phyloP scores from a whole-genome alignment of 1,140 invertebrate genomes.

The Drosophila ambigua region DNA sequence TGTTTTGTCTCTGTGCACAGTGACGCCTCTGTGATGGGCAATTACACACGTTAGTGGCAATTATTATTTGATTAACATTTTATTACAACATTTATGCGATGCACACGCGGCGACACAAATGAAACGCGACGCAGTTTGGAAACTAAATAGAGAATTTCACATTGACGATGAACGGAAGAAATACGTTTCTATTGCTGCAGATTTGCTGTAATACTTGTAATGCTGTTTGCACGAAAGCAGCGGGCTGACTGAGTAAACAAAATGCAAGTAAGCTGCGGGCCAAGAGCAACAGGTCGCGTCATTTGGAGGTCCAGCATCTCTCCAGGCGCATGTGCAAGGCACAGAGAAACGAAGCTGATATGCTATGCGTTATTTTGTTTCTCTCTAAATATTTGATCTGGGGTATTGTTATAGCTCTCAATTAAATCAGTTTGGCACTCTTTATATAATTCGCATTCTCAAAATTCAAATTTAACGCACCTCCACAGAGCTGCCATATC shows the following conservation, averaged over 20 bases:
- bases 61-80: slow-evolving; percentile 44
- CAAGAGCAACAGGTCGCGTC: slow-evolving; percentile 57
- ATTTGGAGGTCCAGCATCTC: slow-evolving; percentile 47
- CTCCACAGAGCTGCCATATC: background rate
- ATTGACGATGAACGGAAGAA: slow-evolving; percentile 16
- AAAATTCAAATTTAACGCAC: background rate
- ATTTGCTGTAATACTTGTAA: slow-evolving; percentile 23
- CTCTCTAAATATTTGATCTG: too few relatives aligned
- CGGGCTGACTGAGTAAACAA: slow-evolving; percentile 60
- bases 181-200: background rate
- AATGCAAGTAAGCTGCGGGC: slow-evolving; percentile 31
- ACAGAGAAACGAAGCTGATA: background rate
- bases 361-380: too few relatives aligned
- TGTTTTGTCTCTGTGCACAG: slow-evolving; percentile 25
- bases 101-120: slow-evolving; percentile 41
- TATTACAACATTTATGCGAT: slow-evolving; percentile 37
- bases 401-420: too few relatives aligned
- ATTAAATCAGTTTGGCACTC: too few relatives aligned
- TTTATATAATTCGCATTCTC: background rate
- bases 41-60: slow-evolving; percentile 40
- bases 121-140: slow-evolving; percentile 15
- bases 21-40: slow-evolving; percentile 38
- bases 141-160: slow-evolving; percentile 1
- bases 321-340: slow-evolving; percentile 59
- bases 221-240: slow-evolving; percentile 54